Evolutionary conservation across 2,113 vertebrate genomes (phyloP), one percentile per base, ranked within the genome.

Genomic region (Colistium nudipinnis): DNA sequence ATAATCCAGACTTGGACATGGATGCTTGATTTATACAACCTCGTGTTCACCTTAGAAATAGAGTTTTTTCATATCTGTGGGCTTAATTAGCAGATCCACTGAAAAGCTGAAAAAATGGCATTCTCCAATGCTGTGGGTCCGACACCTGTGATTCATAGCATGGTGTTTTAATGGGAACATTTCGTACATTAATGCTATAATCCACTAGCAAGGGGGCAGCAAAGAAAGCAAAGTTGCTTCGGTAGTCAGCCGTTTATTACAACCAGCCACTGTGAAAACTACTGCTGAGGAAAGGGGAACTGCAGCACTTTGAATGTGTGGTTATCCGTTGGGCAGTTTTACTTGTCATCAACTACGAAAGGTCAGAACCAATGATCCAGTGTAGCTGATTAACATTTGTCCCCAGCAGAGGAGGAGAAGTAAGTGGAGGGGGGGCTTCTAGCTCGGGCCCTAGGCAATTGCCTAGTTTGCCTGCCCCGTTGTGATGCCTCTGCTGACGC

Each of bases 1-100:
- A 48, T 59, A 62, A 41, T 73, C 22, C 63, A 56, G 76, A 70
- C 27, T 60, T 20, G 30, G 27, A 49, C 16, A 44, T 17, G 6
- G 11, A 47, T 67, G 11, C n/a, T 52, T 71, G 17, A 45, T 11
- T 14, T 28, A 1, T 54, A 7, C 27, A 41, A 33, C 25, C 6
- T 20, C 11, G 35, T 53, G 11, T 52, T 19, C 10, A 31, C n/a
- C 47, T 53, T 75, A 28, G 35, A 59, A 2, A 25, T 13, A 35
- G 19, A 59, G 17, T 22, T 59, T 11, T 36, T 47, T 17, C 19
- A 62, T 4, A 31, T 43, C 36, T 62, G 45, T 28, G 35, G 35
- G 28, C 41, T 52, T 14, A 31, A 35, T 47, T 41, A 59, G 28
- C n/a, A 60, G 35, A 38, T 35, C 20, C n/a, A 45, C 22, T n/a